Conservation (phyloP, 2,888 invertebrate genomes). For the Morinoia aosen region DNA sequence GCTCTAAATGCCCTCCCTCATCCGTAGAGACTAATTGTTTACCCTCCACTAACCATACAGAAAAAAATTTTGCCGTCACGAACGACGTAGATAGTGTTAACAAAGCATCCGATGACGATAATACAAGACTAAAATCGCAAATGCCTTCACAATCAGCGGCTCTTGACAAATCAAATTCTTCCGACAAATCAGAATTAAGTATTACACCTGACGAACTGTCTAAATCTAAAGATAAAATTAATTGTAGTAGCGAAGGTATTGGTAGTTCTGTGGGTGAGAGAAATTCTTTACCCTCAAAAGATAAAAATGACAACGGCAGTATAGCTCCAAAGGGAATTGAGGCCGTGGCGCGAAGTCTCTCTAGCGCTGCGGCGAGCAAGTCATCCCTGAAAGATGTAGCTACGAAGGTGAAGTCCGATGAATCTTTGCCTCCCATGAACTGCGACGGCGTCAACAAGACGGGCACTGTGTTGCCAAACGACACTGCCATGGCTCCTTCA, state of each 20-base stretch:
- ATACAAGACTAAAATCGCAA: conserved; percentile 12
- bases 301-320: background rate
- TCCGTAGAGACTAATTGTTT: conserved; percentile 38
- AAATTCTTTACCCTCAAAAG: conserved; percentile 13
- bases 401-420: background rate
- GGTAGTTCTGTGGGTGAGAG: conserved; percentile 20
- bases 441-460: conserved; percentile 38
- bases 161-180: conserved; percentile 19
- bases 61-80: conserved; percentile 6
- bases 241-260: background rate
- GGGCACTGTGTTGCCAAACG: conserved; percentile 36
- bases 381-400: background rate
- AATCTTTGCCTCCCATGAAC: background rate
- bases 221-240: conserved; percentile 12
- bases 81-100: conserved; percentile 10
- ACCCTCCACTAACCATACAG: conserved; percentile 32
- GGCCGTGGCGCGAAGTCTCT: conserved; percentile 24
- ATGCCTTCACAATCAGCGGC: background rate
- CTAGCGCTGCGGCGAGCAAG: conserved; percentile 40
- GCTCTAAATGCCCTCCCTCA: background rate
- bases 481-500: conserved; percentile 46
- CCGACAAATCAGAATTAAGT: conserved; percentile 49
- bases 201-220: background rate
- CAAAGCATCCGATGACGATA: background rate
- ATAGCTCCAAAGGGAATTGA: conserved; percentile 22